These are phyloP conservation scores for Petrocephalus zakoni DNA, from an alignment of 2,113 vertebrate genomes.

Conservation along the genomic window DNA sequence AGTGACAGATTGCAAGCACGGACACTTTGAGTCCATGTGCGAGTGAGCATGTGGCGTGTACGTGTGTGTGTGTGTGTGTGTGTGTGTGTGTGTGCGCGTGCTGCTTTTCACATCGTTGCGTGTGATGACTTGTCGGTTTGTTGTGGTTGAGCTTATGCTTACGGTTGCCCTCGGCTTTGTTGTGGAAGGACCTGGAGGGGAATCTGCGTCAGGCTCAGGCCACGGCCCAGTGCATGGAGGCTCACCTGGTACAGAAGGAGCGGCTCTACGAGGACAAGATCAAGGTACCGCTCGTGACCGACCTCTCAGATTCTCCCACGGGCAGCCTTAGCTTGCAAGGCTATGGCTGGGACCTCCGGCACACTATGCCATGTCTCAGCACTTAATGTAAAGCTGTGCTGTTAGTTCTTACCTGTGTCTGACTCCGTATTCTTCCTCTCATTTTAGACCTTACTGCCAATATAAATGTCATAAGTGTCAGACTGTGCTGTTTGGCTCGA, in stretches of 20 bases:
- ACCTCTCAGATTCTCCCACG: not conserved
- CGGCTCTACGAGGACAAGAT: slow-evolving; percentile 94
- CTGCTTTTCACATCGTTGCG: not conserved
- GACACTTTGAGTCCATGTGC: slow-evolving; percentile 13
- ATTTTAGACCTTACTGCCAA: not conserved
- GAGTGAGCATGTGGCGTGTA: not conserved
- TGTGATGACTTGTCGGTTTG: not conserved
- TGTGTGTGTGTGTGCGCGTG: not conserved
- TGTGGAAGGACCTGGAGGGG: slow-evolving; percentile 71
- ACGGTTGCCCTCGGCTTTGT: not conserved
- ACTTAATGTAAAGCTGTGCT: not conserved
- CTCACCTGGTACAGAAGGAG: slow-evolving; percentile 91
- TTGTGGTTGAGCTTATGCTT: not conserved
- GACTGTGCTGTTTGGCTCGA: not conserved
- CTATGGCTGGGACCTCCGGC: not conserved
- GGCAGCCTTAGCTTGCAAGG: not conserved
- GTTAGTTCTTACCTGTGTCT: not conserved
- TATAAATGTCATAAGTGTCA: not conserved
- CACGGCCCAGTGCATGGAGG: slow-evolving; percentile 80
- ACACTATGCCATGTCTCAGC: not conserved
- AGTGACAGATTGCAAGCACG: slow-evolving; percentile 29
- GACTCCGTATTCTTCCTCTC: not conserved
- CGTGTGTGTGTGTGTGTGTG: not conserved
- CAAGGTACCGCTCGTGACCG: slow-evolving; percentile 62
- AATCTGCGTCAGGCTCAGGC: slow-evolving; percentile 84